Conservation (phyloP, 2,113 vertebrate genomes). For the Catharus bicknelli region DNA sequence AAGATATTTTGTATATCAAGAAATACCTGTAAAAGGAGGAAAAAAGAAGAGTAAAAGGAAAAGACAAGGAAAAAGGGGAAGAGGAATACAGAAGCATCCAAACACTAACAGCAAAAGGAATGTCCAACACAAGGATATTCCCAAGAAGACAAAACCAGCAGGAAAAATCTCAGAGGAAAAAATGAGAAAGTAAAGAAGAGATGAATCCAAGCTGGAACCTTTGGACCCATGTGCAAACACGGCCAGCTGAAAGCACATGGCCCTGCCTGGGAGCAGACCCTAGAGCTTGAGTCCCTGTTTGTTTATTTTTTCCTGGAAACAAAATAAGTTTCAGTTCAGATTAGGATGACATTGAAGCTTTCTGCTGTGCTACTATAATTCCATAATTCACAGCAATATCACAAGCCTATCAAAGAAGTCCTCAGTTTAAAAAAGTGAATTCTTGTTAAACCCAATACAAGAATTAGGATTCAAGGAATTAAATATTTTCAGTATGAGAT, state of each 20-base stretch:
- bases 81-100: background rate
- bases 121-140: background rate
- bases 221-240: rapidly evolving
- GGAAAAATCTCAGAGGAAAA: background rate
- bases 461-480: background rate
- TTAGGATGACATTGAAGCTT: background rate
- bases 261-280: background rate
- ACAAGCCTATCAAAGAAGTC: background rate
- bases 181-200: background rate
- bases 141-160: background rate
- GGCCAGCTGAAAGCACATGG: background rate
- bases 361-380: background rate
- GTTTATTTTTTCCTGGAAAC: background rate
- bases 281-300: background rate
- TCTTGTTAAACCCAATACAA: background rate
- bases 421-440: background rate
- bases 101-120: background rate
- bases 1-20: background rate
- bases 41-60: background rate
- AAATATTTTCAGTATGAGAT: background rate
- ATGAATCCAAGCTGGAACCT: background rate
- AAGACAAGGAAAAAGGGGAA: background rate
- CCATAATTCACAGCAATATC: background rate
- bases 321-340: background rate
- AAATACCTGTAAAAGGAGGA: background rate